These are phyloP conservation scores for Phortica variegata DNA, from an alignment of 1,140 invertebrate genomes.

Conservation along the genomic window DNA sequence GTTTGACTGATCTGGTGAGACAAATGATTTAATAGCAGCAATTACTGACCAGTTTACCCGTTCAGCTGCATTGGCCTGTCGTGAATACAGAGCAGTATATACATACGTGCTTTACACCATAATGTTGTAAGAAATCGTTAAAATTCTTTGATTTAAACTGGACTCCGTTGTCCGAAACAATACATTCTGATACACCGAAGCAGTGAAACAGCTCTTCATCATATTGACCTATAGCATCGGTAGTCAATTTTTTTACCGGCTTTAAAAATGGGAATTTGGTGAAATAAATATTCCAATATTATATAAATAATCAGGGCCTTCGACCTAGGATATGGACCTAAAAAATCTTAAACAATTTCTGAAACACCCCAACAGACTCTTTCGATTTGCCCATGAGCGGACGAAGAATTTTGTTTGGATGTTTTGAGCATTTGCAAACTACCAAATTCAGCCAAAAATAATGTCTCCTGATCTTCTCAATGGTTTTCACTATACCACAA, in stretches of 20 bases:
- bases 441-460: conserved; percentile 7
- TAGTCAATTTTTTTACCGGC: not conserved
- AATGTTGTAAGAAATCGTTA: conserved; percentile 1
- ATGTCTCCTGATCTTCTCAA: conserved; percentile 1
- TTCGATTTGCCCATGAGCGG: conserved; percentile 6
- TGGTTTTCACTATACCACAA: conserved; percentile 6
- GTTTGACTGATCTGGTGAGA: not conserved
- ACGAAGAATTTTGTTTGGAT: conserved; percentile 1
- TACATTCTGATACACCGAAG: conserved; percentile 6
- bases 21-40: conserved; percentile 7
- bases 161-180: conserved; percentile 9
- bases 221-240: not conserved
- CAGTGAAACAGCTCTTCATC: not conserved
- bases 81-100: conserved; percentile 3
- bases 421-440: conserved; percentile 6
- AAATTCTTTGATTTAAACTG: conserved; percentile 8
- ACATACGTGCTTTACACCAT: not conserved
- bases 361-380: conserved; percentile 1
- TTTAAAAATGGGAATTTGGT: conserved; percentile 5
- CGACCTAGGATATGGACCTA: conserved; percentile 11
- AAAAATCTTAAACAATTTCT: conserved; percentile 7
- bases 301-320: no score
- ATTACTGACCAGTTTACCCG: conserved; percentile 5
- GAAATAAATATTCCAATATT: conserved; percentile 9
- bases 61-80: not conserved